Percentiles rank a stretch among this genome's conserved stretches.
phyloP scores from a whole-genome alignment of 2,797 vertebrate genomes.

The Alauda arvensis region DNA sequence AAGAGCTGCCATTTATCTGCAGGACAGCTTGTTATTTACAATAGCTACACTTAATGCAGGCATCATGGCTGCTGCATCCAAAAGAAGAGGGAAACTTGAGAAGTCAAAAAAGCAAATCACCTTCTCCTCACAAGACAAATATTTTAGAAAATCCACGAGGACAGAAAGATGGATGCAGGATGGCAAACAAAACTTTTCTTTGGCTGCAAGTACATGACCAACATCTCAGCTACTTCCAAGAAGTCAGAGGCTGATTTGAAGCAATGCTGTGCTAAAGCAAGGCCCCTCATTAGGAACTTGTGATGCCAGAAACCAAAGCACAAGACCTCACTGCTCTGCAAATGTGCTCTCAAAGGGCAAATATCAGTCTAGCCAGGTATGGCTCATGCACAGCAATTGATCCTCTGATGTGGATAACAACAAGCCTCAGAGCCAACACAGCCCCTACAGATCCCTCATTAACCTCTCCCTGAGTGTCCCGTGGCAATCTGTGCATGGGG shows the following conservation, averaged over 20 bases:
- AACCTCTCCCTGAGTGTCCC: not conserved
- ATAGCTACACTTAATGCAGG: constrained; percentile 22
- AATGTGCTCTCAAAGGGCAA: constrained; percentile 33
- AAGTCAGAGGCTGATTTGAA: constrained; percentile 18
- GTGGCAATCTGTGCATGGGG: not conserved
- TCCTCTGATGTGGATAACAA: not conserved
- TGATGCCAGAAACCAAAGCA: constrained; percentile 1
- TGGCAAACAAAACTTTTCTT: not conserved
- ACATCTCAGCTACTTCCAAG: not conserved
- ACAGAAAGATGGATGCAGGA: not conserved
- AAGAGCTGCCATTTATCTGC: constrained; percentile 34
- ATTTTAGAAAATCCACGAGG: not conserved
- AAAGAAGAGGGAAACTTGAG: not conserved
- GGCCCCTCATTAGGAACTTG: not conserved
- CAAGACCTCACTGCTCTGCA: not conserved
- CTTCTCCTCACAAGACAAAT: not conserved
- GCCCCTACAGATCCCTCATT: not conserved
- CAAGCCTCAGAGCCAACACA: not conserved
- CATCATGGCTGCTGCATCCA: not conserved
- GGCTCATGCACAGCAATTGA: constrained; percentile 1
- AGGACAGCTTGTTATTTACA: constrained; percentile 41
- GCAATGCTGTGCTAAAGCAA: not conserved
- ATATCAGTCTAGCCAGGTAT: not conserved
- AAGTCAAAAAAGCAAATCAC: constrained; percentile 50
- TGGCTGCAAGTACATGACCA: not conserved